A percentile compares a stretch with the other conserved stretches of the same genome.
Conservation (phyloP, 1,140 invertebrate genomes). For the Glomeris maerens region DNA sequence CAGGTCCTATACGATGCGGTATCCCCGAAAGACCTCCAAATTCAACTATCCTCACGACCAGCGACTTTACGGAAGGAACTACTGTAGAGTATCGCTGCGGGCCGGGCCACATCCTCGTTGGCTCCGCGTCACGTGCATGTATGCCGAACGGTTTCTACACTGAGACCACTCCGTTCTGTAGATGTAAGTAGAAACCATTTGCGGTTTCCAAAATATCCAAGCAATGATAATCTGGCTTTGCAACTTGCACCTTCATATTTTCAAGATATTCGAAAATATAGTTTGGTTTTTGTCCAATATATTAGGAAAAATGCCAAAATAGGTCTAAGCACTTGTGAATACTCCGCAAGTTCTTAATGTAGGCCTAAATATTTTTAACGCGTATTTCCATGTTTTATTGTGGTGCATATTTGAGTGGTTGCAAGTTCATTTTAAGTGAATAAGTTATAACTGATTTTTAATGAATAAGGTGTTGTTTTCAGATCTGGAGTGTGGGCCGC, state of each 20-base stretch:
- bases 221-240: slow-evolving; percentile 9
- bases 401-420: too few relatives aligned
- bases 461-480: too few relatives aligned
- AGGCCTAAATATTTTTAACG: too few relatives aligned
- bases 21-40: slow-evolving; percentile 82
- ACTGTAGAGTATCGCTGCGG: slow-evolving; percentile 76
- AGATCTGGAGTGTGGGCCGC: slow-evolving; percentile 80
- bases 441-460: too few relatives aligned
- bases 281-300: too few relatives aligned
- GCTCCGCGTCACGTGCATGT: slow-evolving; percentile 65
- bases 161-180: slow-evolving; percentile 82
- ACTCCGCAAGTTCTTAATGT: too few relatives aligned
- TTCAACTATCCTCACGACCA: slow-evolving; percentile 57
- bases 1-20: slow-evolving; percentile 76
- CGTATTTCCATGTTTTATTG: too few relatives aligned
- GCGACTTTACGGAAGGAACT: slow-evolving; percentile 64
- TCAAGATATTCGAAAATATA: too few relatives aligned
- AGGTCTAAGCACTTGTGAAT: too few relatives aligned
- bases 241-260: too few relatives aligned
- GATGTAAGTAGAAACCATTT: slow-evolving; percentile 47
- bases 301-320: too few relatives aligned
- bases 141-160: slow-evolving; percentile 84
- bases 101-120: slow-evolving; percentile 68
- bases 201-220: background rate
- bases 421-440: too few relatives aligned